These are phyloP conservation scores for Gortyna flavago DNA, from an alignment of 2,888 invertebrate species.

Conservation along the genomic window DNA sequence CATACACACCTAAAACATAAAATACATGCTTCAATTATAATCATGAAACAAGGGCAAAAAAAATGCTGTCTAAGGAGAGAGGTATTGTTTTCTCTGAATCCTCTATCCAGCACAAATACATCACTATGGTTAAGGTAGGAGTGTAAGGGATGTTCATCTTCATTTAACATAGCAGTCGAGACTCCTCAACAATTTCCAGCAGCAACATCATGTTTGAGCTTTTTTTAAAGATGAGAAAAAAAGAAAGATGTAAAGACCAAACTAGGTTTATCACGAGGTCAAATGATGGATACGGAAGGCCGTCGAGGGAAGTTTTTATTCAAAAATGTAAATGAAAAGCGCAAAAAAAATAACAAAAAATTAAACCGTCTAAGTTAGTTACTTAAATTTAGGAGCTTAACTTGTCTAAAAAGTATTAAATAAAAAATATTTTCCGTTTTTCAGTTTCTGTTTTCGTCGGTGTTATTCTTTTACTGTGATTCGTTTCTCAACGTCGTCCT, in stretches of 20 bases:
- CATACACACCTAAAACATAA: no score
- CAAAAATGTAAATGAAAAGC: background rate
- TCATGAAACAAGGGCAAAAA: no score
- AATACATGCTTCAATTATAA: no score
- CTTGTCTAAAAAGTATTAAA: background rate
- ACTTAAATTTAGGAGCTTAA: background rate
- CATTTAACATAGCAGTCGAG: background rate
- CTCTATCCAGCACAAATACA: no score
- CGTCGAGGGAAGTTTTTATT: background rate
- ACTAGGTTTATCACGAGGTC: background rate
- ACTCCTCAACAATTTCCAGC: background rate
- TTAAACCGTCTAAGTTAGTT: background rate
- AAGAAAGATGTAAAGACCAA: no score
- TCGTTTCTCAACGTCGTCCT: background rate
- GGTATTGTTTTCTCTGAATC: no score
- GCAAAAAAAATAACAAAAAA: background rate
- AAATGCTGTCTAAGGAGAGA: no score
- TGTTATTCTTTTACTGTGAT: no score
- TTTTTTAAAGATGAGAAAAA: no score
- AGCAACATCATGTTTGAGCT: background rate
- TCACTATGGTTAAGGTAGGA: background rate
- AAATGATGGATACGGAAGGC: background rate
- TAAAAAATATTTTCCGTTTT: no score
- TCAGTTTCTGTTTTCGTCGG: background rate
- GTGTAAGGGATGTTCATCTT: background rate